These are phyloP conservation scores for Saturnia japonica DNA, from an alignment of 2,888 invertebrate genomes.

Conservation along the genomic window DNA sequence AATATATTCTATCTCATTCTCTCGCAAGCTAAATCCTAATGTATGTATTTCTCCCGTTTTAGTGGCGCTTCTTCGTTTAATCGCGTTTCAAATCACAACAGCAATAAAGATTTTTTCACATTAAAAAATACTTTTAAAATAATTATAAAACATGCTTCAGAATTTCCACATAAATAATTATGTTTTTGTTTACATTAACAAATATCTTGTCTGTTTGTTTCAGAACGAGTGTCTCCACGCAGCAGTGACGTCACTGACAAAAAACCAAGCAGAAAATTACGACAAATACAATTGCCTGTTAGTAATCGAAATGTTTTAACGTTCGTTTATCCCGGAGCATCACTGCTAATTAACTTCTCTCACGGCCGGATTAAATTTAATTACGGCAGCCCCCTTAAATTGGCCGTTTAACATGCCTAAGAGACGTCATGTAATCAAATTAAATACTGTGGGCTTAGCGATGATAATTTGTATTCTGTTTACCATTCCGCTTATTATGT, in stretches of 20 bases:
- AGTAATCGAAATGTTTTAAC: conserved; percentile 55
- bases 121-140: too few species aligned
- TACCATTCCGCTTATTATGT: not conserved
- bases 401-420: conserved; percentile 39
- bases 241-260: conserved; percentile 85
- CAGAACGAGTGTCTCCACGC: conserved; percentile 85
- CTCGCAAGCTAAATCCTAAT: too few species aligned
- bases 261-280: conserved; percentile 82
- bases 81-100: too few species aligned
- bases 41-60: too few species aligned
- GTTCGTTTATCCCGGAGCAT: conserved; percentile 24
- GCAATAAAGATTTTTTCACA: too few species aligned
- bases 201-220: conserved; percentile 43
- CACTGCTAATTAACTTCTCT: conserved; percentile 47
- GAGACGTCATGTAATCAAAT: conserved; percentile 16
- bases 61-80: too few species aligned
- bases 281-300: conserved; percentile 83
- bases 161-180: too few species aligned
- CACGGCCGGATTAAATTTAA: conserved; percentile 46
- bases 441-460: conserved; percentile 15
- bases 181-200: not conserved
- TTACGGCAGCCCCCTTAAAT: conserved; percentile 42
- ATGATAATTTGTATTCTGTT: conserved; percentile 14
- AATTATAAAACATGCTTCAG: too few species aligned
- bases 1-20: too few species aligned